Conservation (phyloP, 2,888 invertebrate genomes). For the Nomada ferruginata region DNA sequence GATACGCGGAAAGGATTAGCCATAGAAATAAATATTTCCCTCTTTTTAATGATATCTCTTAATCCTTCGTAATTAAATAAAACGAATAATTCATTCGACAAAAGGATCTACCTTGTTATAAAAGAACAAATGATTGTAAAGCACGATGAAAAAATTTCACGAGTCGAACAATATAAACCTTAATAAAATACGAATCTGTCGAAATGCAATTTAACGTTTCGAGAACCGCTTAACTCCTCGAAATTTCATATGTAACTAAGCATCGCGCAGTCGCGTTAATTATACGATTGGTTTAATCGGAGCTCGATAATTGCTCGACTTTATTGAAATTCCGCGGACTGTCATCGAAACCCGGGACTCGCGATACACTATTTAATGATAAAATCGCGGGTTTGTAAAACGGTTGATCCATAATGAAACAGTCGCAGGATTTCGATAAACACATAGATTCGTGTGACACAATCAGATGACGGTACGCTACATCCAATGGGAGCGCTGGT, state of each 20-base stretch:
- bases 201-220: slow-evolving; percentile 3
- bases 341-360: background rate
- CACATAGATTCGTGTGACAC: slow-evolving; percentile 27
- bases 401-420: slow-evolving; percentile 9
- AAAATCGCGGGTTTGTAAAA: slow-evolving; percentile 12
- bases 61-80: too few relatives aligned
- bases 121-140: too few relatives aligned
- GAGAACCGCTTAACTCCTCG: background rate
- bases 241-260: background rate
- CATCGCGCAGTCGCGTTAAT: slow-evolving; percentile 24
- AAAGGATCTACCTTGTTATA: too few relatives aligned
- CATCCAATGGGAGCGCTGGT: slow-evolving; percentile 15
- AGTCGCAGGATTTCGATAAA: slow-evolving; percentile 23
- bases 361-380: slow-evolving; percentile 28
- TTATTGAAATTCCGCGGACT: slow-evolving; percentile 42
- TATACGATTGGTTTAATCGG: slow-evolving; percentile 13
- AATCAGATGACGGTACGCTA: slow-evolving; percentile 21
- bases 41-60: too few relatives aligned
- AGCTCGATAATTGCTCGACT: slow-evolving; percentile 23
- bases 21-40: too few relatives aligned
- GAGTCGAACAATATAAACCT: background rate
- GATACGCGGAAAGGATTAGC: too few relatives aligned
- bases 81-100: too few relatives aligned
- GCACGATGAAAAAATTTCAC: too few relatives aligned
- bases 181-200: background rate